Evolutionary conservation across 1,140 invertebrate genomes (phyloP).

Genomic region (Heliconius congener): DNA sequence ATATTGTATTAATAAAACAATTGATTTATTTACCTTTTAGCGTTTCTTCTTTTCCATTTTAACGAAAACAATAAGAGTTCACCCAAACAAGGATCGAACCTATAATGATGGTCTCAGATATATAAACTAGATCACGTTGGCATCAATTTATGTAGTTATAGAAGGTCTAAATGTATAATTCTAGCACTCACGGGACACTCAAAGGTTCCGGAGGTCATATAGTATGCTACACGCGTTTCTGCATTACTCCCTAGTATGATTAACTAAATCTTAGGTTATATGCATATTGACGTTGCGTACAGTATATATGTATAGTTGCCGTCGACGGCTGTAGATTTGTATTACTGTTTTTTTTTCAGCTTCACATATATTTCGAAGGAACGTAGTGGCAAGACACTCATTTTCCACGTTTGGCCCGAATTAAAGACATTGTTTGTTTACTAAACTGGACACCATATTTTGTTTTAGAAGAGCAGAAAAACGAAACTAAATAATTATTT

Average conservation of each 20-base stretch:
- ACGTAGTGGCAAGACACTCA: too few relatives aligned
- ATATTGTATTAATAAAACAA: too few relatives aligned
- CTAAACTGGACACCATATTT: too few relatives aligned
- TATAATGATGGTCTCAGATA: background rate
- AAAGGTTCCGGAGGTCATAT: conserved; percentile 7
- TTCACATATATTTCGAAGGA: too few relatives aligned
- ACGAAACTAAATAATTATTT: too few relatives aligned
- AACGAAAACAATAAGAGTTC: background rate
- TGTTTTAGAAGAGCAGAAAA: too few relatives aligned
- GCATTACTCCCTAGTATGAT: background rate
- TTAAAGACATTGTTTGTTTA: too few relatives aligned
- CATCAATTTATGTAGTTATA: background rate
- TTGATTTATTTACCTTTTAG: too few relatives aligned
- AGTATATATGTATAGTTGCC: background rate
- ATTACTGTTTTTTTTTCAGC: too few relatives aligned
- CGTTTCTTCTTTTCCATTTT: too few relatives aligned
- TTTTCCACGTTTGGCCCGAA: too few relatives aligned
- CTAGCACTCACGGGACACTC: background rate
- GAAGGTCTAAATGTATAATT: background rate
- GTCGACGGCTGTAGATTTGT: too few relatives aligned
- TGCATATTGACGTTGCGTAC: background rate
- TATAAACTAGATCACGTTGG: background rate
- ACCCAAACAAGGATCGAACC: background rate
- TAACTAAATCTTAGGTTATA: background rate
- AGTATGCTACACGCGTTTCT: conserved; percentile 4